Conservation (phyloP, 2,797 vertebrate species). For the Cirrhinus mrigala region DNA sequence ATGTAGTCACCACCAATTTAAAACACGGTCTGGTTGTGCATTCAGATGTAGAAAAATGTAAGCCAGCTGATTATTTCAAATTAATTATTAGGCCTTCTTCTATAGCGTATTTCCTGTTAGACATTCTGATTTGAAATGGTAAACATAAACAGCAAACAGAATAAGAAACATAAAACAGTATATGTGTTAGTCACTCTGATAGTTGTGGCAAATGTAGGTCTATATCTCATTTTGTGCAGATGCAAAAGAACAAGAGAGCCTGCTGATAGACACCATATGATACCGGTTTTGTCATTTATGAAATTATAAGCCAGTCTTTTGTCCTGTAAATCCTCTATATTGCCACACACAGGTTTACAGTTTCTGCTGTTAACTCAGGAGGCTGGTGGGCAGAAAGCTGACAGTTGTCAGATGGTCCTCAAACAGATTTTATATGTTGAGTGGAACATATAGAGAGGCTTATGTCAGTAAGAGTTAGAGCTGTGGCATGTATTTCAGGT, state of each 20-base stretch:
- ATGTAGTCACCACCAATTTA: background rate
- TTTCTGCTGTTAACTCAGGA: background rate
- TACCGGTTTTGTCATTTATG: background rate
- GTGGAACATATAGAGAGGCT: background rate
- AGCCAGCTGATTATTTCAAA: background rate
- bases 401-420: background rate
- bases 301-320: background rate
- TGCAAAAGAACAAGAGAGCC: background rate
- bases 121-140: background rate
- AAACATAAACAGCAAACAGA: background rate
- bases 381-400: background rate
- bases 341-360: background rate
- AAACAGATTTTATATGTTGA: background rate
- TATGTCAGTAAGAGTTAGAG: background rate
- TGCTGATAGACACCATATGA: background rate
- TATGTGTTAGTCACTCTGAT: background rate
- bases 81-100: background rate
- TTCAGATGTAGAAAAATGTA: background rate
- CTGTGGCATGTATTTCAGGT: conserved; percentile 4
- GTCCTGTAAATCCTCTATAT: background rate
- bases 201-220: background rate
- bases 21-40: background rate
- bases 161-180: background rate
- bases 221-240: background rate
- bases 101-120: background rate